Conservation (phyloP, 2,888 invertebrate species). For the Teinopalpus imperialis region DNA sequence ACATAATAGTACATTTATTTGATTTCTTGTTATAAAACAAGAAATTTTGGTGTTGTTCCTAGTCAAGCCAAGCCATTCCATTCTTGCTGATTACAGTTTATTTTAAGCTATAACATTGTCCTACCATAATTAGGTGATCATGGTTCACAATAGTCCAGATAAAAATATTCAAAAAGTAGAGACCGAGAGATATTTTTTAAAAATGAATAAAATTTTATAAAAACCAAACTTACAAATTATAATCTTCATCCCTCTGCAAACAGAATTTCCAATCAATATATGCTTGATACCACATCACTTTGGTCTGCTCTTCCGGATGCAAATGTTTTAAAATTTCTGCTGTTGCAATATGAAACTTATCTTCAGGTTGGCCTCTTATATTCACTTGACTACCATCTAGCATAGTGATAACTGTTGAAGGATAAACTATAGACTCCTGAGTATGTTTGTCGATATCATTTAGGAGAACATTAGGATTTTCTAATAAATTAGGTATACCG, state of each 20-base stretch:
- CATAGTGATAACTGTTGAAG: slow-evolving; percentile 30
- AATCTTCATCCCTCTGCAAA: slow-evolving; percentile 46
- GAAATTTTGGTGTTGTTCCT: too few relatives aligned
- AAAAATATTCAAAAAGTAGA: too few relatives aligned
- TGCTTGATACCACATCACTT: slow-evolving; percentile 51
- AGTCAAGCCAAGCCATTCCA: too few relatives aligned
- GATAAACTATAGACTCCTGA: slow-evolving; percentile 28
- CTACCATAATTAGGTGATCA: too few relatives aligned
- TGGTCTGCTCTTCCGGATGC: slow-evolving; percentile 31
- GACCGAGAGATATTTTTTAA: too few relatives aligned
- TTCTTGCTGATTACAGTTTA: too few relatives aligned
- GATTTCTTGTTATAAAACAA: too few relatives aligned
- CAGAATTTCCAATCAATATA: slow-evolving; percentile 53
- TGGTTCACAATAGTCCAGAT: too few relatives aligned
- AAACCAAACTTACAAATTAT: slow-evolving; percentile 56
- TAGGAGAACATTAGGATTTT: slow-evolving; percentile 31
- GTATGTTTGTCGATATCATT: slow-evolving; percentile 36
- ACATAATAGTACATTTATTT: too few relatives aligned
- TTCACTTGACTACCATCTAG: slow-evolving; percentile 36
- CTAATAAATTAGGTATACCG: slow-evolving; percentile 34
- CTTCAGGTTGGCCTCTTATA: slow-evolving; percentile 43
- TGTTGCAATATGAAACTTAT: slow-evolving; percentile 48
- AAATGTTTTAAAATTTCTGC: slow-evolving; percentile 41
- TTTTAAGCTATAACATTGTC: too few relatives aligned
- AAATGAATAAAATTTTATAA: too few relatives aligned